A percentile compares a stretch with the other conserved stretches of the same genome.
These are phyloP conservation scores for Melanotaenia nigrans DNA, from an alignment of 2,797 vertebrate species.

Conservation along the genomic window DNA sequence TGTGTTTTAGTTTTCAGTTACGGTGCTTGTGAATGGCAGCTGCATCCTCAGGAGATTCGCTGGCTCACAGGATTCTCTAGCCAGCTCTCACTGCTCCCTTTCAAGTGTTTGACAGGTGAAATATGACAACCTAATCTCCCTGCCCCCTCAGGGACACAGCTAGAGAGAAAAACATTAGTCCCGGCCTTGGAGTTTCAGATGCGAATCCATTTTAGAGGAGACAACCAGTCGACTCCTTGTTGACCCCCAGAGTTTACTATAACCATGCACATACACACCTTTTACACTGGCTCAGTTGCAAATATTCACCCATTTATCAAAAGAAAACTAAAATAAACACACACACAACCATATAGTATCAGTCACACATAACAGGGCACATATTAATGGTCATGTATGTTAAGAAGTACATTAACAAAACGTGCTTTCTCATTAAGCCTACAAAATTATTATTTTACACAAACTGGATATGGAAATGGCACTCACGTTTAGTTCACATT, in stretches of 20 bases:
- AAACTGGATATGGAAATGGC: background rate
- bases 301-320: slow-evolving; percentile 37
- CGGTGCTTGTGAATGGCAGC: slow-evolving; percentile 55
- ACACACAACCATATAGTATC: slow-evolving; percentile 14
- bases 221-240: slow-evolving; percentile 52
- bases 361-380: slow-evolving; percentile 17
- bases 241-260: slow-evolving; percentile 51
- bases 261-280: slow-evolving; percentile 23
- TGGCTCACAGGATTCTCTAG: slow-evolving; percentile 22
- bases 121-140: slow-evolving; percentile 76
- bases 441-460: slow-evolving; percentile 17
- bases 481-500: slow-evolving; percentile 28
- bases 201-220: slow-evolving; percentile 73
- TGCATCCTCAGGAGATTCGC: slow-evolving; percentile 56
- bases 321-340: slow-evolving; percentile 3
- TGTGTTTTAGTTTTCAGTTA: slow-evolving; percentile 23
- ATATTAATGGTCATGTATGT: slow-evolving; percentile 16
- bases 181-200: slow-evolving; percentile 78
- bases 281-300: slow-evolving; percentile 29
- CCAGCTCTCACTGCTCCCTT: slow-evolving; percentile 44
- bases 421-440: slow-evolving; percentile 9
- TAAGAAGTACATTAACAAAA: slow-evolving; percentile 16
- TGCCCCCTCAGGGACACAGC: slow-evolving; percentile 60
- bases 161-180: slow-evolving; percentile 69
- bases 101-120: slow-evolving; percentile 77